Evolutionary conservation across 2,113 vertebrate genomes (phyloP).

Genomic region (Gila orcuttii): DNA sequence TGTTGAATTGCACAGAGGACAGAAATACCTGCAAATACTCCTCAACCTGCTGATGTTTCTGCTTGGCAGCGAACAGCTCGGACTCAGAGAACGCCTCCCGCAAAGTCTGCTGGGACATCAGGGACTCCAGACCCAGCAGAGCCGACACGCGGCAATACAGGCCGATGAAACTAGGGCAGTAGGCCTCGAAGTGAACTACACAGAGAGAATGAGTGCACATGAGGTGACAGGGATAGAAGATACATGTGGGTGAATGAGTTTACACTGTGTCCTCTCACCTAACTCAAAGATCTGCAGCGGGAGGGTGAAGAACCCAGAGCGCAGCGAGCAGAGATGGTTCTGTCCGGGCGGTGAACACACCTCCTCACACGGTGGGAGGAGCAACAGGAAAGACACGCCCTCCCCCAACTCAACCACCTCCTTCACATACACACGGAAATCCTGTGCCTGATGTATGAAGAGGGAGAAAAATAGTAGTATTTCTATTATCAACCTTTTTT

Average conservation of each 20-base stretch:
- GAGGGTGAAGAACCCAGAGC: constrained; percentile 84
- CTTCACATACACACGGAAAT: constrained; percentile 89
- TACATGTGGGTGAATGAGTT: neutral
- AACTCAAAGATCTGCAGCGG: constrained; percentile 91
- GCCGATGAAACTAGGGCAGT: constrained; percentile 84
- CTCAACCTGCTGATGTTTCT: constrained; percentile 88
- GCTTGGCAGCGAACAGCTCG: constrained; percentile 82
- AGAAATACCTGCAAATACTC: constrained; percentile 84
- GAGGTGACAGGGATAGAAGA: neutral
- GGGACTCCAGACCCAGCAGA: constrained; percentile 86
- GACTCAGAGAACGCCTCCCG: constrained; percentile 88
- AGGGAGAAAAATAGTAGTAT: neutral
- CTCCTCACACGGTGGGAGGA: constrained; percentile 86
- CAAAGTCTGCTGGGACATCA: constrained; percentile 90
- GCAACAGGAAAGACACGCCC: constrained; percentile 86
- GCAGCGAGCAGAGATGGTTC: constrained; percentile 85
- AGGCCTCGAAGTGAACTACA: constrained; percentile 87
- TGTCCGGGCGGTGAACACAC: constrained; percentile 89
- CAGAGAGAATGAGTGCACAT: neutral
- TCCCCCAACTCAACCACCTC: constrained; percentile 89
- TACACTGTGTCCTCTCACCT: constrained; percentile 70
- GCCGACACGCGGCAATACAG: constrained; percentile 89
- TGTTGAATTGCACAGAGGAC: constrained; percentile 20
- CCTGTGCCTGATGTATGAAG: constrained; percentile 78
- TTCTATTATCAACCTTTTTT: neutral